Base-by-base conservation (phyloP, 2,888 invertebrate genomes). In the Onthophagus sagittarius region DNA sequence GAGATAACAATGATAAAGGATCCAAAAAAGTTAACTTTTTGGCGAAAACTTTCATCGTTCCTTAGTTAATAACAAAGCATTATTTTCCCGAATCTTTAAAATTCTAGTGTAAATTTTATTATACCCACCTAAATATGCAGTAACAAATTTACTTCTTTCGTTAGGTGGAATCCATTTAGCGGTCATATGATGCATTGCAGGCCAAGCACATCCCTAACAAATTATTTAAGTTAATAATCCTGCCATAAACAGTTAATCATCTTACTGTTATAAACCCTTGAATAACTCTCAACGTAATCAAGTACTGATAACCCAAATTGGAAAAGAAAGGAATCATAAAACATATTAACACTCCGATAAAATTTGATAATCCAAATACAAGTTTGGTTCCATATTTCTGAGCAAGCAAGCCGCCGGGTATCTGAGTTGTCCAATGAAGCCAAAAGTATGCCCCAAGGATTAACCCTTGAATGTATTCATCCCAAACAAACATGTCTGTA, bases 81-180 rank as follows among this genome's bases (percentile, higher is more conserved):
- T n/a, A n/a, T n/a, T n/a, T n/a, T n/a, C n/a, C n/a, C n/a, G n/a
- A n/a, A n/a, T n/a, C n/a, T n/a, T n/a, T n/a, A n/a, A n/a, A n/a
- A n/a, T n/a, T n/a, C n/a, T n/a, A n/a, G n/a, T n/a, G n/a, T n/a
- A n/a, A n/a, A n/a, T n/a, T n/a, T n/a, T n/a, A n/a, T n/a, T n/a
- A n/a, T 33, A 75, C 77, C 80, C 78, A 85, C 84, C 85, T 77
- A 85, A 79, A 78, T 85, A 85, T 63, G 90, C 87, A 33, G 90
- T 90, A 2, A 91, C 89, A 76, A 91, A 91, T 83, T 90, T 91
- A 79, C 93, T 92, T 72, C 94, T 88, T 82, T 95, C 95, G 76
- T 92, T 88, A 0, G 93, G 92, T 11, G 94, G 94, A 71, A 94
- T 93, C 95, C 95, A 95, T 78, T 90, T 89, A 0, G 93, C 92